These are phyloP conservation scores for Myiozetetes cayanensis DNA, from an alignment of 2,113 vertebrate genomes.

Conservation along the genomic window DNA sequence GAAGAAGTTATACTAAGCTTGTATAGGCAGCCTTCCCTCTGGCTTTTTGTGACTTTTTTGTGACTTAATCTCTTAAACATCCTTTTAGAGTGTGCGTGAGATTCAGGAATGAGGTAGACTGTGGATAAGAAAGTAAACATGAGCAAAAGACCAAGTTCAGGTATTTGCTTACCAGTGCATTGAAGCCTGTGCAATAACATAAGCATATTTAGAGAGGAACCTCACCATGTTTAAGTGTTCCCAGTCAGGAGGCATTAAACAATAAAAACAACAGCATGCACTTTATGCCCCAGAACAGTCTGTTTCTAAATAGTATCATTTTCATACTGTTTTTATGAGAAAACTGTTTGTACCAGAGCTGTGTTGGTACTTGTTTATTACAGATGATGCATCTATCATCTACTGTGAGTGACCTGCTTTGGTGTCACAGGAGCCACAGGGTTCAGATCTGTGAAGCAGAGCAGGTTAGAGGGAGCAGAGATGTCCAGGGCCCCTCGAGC, in stretches of 20 bases:
- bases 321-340: conserved; percentile 7
- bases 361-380: not conserved
- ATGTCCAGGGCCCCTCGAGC: not conserved
- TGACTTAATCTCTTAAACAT: not conserved
- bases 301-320: conserved; percentile 18
- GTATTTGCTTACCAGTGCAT: not conserved
- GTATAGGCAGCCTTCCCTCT: not conserved
- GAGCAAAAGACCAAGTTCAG: not conserved
- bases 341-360: not conserved
- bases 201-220: not conserved
- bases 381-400: not conserved
- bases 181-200: not conserved
- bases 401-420: not conserved
- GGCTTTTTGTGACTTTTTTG: conserved; percentile 1
- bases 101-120: not conserved
- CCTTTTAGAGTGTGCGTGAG: not conserved
- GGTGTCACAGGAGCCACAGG: not conserved
- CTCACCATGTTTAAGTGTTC: not conserved
- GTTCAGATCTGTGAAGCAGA: not conserved
- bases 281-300: conserved; percentile 9
- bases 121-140: not conserved
- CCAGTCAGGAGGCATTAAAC: conserved; percentile 15
- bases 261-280: conserved; percentile 1
- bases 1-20: not conserved
- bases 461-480: not conserved